Percentiles rank a stretch among this genome's conserved stretches.
Conservation (phyloP, 2,888 invertebrate genomes). For the Acronicta alni region DNA sequence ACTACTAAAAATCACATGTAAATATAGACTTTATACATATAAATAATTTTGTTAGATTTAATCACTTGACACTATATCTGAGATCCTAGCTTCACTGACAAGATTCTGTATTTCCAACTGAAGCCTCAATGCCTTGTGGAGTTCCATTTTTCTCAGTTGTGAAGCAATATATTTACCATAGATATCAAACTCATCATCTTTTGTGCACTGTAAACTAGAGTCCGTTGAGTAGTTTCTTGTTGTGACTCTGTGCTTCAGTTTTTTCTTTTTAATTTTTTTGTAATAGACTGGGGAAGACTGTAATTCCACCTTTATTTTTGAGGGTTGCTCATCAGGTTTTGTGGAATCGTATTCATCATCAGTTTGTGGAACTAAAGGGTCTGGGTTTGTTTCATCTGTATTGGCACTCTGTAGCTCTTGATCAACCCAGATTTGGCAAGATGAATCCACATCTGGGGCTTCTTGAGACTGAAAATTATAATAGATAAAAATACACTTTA, state of each 20-base stretch:
- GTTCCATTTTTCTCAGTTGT: constrained; percentile 73
- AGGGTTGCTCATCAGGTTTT: constrained; percentile 52
- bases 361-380: constrained; percentile 70
- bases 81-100: constrained; percentile 73
- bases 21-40: background rate
- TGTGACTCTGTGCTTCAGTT: constrained; percentile 62
- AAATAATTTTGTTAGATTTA: constrained; percentile 12
- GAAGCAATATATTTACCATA: constrained; percentile 78
- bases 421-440: constrained; percentile 74
- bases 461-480: constrained; percentile 66
- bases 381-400: constrained; percentile 67
- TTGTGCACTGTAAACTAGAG: constrained; percentile 51
- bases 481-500: background rate
- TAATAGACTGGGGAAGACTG: constrained; percentile 47
- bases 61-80: constrained; percentile 59
- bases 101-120: constrained; percentile 76
- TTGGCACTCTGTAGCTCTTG: constrained; percentile 64
- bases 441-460: constrained; percentile 70
- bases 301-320: constrained; percentile 62
- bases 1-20: background rate
- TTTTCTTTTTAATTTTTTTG: constrained; percentile 73
- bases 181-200: constrained; percentile 79
- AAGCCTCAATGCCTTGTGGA: constrained; percentile 70
- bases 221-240: constrained; percentile 57
- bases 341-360: constrained; percentile 71